A percentile compares a stretch with the other conserved stretches of the same genome.
Evolutionary conservation across 1,140 invertebrate genomes (phyloP).

Genomic region (Steinernema feltiae): DNA sequence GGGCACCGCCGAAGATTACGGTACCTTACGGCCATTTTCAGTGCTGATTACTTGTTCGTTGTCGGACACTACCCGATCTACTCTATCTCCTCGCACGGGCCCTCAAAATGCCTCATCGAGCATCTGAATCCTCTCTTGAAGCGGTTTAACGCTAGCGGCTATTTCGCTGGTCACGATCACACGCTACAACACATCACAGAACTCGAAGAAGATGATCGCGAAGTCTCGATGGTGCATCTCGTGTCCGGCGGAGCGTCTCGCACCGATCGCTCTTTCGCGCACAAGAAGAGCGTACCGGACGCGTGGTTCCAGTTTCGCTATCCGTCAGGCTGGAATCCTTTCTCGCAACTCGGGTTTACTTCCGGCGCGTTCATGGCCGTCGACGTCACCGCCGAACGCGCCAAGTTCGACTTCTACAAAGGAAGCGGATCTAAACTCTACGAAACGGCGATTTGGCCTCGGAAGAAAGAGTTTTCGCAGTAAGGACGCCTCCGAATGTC

Average conservation of each 20-base stretch:
- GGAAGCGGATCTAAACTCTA: background rate
- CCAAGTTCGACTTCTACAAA: slow-evolving; percentile 4
- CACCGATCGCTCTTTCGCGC: slow-evolving; percentile 36
- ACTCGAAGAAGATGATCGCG: background rate
- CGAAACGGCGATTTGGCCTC: background rate
- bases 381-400: background rate
- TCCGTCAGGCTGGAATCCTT: slow-evolving; percentile 26
- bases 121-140: slow-evolving; percentile 60
- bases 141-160: slow-evolving; percentile 61
- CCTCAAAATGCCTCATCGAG: slow-evolving; percentile 59
- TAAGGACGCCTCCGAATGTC: too few species aligned
- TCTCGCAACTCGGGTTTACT: slow-evolving; percentile 34
- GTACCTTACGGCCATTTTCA: slow-evolving; percentile 38
- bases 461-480: background rate
- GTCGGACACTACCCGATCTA: slow-evolving; percentile 63
- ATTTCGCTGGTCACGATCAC: slow-evolving; percentile 63
- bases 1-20: background rate
- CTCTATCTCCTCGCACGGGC: slow-evolving; percentile 62
- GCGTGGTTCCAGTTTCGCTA: slow-evolving; percentile 24
- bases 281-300: slow-evolving; percentile 26
- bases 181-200: slow-evolving; percentile 33
- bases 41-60: slow-evolving; percentile 63
- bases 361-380: slow-evolving; percentile 33
- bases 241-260: slow-evolving; percentile 46
- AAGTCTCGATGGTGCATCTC: slow-evolving; percentile 31